Percentiles rank a stretch among this genome's conserved stretches.
These are phyloP conservation scores for Philonicus albiceps DNA, from an alignment of 2,888 invertebrate genomes.

Conservation along the genomic window DNA sequence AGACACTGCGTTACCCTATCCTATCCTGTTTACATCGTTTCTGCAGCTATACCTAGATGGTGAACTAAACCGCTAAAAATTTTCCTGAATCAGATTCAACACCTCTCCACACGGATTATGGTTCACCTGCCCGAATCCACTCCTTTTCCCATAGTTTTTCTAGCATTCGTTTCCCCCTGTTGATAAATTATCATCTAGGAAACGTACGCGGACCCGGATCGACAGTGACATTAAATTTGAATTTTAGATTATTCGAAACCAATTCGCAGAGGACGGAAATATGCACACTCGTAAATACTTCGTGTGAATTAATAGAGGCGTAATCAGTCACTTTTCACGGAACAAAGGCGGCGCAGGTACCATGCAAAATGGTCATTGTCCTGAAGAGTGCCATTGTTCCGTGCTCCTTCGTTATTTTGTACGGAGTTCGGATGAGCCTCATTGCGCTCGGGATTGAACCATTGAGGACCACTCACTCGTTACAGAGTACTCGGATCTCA, in stretches of 20 bases:
- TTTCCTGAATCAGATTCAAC: neutral
- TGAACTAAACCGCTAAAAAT: neutral
- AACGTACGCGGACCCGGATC: neutral
- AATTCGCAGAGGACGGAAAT: neutral
- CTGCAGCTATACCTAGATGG: neutral
- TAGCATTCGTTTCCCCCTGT: neutral
- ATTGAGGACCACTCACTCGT: neutral
- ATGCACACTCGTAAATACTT: neutral
- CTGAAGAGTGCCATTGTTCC: neutral
- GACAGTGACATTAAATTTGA: neutral
- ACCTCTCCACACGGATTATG: neutral
- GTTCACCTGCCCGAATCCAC: neutral
- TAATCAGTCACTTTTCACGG: neutral
- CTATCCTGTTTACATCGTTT: constrained; percentile 15
- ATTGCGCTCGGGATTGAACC: neutral
- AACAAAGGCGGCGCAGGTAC: neutral
- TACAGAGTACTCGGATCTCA: neutral
- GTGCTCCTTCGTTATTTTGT: neutral
- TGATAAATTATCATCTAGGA: neutral
- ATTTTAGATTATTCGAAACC: neutral
- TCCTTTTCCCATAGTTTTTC: neutral
- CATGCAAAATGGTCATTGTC: neutral
- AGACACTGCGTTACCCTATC: neutral
- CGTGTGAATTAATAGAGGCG: neutral
- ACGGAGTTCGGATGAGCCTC: neutral